Evolutionary conservation across 2,888 invertebrate species (phyloP), one percentile per base, ranked within the genome.

Genomic region (Dyspetes luteomarginatus): DNA sequence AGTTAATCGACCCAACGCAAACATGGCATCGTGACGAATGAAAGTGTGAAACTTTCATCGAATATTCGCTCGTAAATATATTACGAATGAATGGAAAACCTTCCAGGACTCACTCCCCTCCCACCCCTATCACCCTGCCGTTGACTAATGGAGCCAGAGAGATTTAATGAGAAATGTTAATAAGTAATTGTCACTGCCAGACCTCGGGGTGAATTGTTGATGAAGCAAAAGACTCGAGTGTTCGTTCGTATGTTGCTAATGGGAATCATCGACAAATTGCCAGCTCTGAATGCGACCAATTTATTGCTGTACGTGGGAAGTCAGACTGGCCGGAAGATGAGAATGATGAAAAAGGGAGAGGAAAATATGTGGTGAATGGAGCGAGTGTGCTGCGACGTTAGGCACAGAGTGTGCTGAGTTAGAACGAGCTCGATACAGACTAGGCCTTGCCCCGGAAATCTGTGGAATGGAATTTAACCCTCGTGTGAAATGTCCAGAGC

Each of bases 391-490:
- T n/a, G n/a, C n/a, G n/a, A n/a, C n/a, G n/a, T n/a, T 26, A 45
- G 45, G 45, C 43, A 30, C 1, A 58, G 50, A 28, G 52, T 19
- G 19, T 58, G 12, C 41, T 19, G n/a, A 75, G 58, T 75, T 65
- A 17, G 4, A 22, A 17, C 36, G 19, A 65, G 52, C 19, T 45
- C 48, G 28, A 26, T 43, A 65, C 68, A 56, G 41, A n/a, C n/a
- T 50, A 78, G 45, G 56, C 55, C 19, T 65, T 50, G 36, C 43
- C 58, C 52, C 17, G 26, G 71, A 60, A 67, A 56, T 76, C 56
- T 19, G 60, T 45, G 62, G 48, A 80, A 80, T 76, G 80, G 72
- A 76, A 80, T 80, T 62, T 48, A 22, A 56, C 48, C 71, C 43
- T 43, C 68, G 36, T 56, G 19, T 4, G 60, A 17, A 15, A 9